Conservation (phyloP, 2,113 vertebrate species). For the Dryoscopus gambensis region DNA sequence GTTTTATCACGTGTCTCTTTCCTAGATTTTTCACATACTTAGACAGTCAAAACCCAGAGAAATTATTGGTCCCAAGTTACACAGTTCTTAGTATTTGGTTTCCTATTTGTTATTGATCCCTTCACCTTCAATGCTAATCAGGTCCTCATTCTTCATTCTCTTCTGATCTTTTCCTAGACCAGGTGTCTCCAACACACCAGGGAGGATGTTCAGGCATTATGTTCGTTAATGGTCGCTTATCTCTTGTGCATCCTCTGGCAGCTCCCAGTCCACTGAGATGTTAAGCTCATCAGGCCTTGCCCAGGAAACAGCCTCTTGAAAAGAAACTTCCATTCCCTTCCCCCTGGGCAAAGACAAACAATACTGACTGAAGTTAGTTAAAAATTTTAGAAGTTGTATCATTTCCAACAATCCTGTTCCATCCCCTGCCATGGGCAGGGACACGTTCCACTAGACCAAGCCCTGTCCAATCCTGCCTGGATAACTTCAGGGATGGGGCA, state of each 20-base stretch:
- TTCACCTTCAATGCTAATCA: background rate
- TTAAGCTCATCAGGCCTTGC: background rate
- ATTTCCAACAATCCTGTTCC: background rate
- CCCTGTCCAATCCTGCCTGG: accelerated
- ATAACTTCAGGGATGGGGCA: background rate
- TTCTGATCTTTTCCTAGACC: background rate
- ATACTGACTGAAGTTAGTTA: background rate
- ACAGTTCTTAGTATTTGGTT: background rate
- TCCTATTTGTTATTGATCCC: background rate
- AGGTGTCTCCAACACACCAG: background rate
- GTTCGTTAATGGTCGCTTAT: accelerated
- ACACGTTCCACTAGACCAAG: background rate
- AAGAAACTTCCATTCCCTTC: background rate
- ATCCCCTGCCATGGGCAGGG: background rate
- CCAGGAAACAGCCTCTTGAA: background rate
- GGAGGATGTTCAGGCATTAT: background rate
- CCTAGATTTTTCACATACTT: background rate
- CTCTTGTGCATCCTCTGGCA: background rate
- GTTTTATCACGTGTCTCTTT: background rate
- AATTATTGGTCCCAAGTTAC: background rate
- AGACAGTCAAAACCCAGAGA: background rate
- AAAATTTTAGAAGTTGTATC: background rate
- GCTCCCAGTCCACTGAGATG: background rate
- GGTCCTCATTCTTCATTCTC: background rate
- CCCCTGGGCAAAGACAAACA: background rate